Conservation (phyloP, 2,797 vertebrate species). For the Sylvilagus floridanus region DNA sequence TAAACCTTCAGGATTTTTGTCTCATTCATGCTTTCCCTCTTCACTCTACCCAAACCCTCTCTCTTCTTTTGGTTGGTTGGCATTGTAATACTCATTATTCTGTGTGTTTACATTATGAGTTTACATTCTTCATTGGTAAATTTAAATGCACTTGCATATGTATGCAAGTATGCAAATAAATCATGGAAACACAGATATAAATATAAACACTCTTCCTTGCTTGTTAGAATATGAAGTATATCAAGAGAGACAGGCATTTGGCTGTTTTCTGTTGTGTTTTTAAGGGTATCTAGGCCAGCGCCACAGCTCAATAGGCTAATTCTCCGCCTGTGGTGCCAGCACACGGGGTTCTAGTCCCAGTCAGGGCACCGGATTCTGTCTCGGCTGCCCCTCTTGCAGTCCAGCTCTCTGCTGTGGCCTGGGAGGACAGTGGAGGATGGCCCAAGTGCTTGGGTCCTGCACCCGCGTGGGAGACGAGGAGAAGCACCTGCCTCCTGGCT, state of each 20-base stretch:
- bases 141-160: rapidly evolving
- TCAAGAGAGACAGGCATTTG: background rate
- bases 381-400: too few relatives aligned
- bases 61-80: background rate
- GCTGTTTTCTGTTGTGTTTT: background rate
- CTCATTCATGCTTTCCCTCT: background rate
- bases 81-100: background rate
- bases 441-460: too few relatives aligned
- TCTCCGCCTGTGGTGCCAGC: too few relatives aligned
- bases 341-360: too few relatives aligned
- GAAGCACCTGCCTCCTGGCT: too few relatives aligned
- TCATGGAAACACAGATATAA: background rate
- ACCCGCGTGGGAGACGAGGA: too few relatives aligned
- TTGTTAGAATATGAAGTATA: background rate
- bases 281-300: background rate
- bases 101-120: background rate
- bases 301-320: too few relatives aligned
- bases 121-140: background rate
- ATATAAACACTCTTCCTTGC: background rate
- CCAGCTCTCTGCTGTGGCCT: too few relatives aligned
- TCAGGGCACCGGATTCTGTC: too few relatives aligned
- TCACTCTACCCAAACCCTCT: background rate
- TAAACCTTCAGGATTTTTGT: background rate
- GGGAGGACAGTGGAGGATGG: too few relatives aligned
- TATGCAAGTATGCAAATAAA: background rate